Conservation (phyloP, 1,140 invertebrate genomes). For the Drosophila malerkotliana region DNA sequence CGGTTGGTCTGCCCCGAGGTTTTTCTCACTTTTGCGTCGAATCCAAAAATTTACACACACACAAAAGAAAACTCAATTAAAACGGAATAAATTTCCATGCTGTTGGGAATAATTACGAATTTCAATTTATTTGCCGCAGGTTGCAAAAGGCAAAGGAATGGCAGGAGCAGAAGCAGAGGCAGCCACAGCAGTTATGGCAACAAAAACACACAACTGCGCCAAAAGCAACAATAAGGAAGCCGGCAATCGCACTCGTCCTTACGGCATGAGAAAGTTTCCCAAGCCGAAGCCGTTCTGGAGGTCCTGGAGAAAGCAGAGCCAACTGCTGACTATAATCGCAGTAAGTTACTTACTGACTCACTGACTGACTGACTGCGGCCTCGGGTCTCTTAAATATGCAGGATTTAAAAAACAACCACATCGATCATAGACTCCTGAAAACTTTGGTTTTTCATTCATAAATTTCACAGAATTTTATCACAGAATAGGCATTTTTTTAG, state of each 20-base stretch:
- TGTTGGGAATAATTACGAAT: constrained; percentile 82
- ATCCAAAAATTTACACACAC: constrained; percentile 54
- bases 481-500: neutral
- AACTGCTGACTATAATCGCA: constrained; percentile 39
- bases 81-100: constrained; percentile 80
- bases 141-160: constrained; percentile 61
- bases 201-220: constrained; percentile 24
- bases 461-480: neutral
- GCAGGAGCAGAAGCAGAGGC: neutral
- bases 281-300: neutral
- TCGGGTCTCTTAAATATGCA: constrained; percentile 31
- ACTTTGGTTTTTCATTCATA: neutral
- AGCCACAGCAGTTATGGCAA: constrained; percentile 48
- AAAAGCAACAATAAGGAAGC: constrained; percentile 50
- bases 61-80: constrained; percentile 81
- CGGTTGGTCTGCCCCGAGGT: constrained; percentile 33
- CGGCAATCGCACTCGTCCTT: constrained; percentile 48
- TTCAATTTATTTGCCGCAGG: constrained; percentile 81
- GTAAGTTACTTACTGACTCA: constrained; percentile 55
- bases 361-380: constrained; percentile 34
- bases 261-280: constrained; percentile 49
- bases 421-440: constrained; percentile 6
- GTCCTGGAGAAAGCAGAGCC: constrained; percentile 1
- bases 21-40: constrained; percentile 50
- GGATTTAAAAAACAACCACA: neutral